Conservation (phyloP, 2,113 vertebrate genomes). For the Orientallactaga bullata region DNA sequence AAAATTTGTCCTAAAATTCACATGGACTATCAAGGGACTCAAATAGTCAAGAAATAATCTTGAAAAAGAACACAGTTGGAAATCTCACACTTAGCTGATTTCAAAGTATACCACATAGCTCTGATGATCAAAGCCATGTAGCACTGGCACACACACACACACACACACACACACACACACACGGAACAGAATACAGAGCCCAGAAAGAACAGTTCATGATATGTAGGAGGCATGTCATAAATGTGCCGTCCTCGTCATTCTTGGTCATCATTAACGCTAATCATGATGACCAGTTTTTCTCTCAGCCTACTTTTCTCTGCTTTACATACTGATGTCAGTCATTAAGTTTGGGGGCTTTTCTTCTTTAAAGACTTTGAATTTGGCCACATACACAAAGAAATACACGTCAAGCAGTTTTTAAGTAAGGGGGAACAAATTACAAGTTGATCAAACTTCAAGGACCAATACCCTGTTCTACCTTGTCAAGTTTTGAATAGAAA, state of each 20-base stretch:
- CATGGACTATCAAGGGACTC: not conserved
- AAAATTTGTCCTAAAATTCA: constrained; percentile 28
- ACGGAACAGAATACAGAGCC: not conserved
- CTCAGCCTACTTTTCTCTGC: not conserved
- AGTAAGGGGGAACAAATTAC: not conserved
- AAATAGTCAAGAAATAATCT: not conserved
- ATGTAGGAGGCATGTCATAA: not conserved
- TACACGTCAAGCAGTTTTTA: not conserved
- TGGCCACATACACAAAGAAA: not conserved
- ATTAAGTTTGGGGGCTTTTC: not conserved
- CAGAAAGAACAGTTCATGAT: not conserved
- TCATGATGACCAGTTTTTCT: not conserved
- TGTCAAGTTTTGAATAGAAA: not conserved
- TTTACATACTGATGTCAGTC: not conserved
- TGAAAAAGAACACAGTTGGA: not conserved
- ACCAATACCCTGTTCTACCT: not conserved
- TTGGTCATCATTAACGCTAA: not conserved
- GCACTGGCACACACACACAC: too few species aligned
- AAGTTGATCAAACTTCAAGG: not conserved
- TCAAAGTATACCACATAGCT: constrained; percentile 27
- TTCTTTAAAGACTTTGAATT: not conserved
- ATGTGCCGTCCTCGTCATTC: not conserved
- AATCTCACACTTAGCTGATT: not conserved
- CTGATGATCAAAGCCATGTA: not conserved
- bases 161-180: not conserved